phyloP scores from a whole-genome alignment of 2,888 invertebrate species.

The Lepidocyrtoides sp. region DNA sequence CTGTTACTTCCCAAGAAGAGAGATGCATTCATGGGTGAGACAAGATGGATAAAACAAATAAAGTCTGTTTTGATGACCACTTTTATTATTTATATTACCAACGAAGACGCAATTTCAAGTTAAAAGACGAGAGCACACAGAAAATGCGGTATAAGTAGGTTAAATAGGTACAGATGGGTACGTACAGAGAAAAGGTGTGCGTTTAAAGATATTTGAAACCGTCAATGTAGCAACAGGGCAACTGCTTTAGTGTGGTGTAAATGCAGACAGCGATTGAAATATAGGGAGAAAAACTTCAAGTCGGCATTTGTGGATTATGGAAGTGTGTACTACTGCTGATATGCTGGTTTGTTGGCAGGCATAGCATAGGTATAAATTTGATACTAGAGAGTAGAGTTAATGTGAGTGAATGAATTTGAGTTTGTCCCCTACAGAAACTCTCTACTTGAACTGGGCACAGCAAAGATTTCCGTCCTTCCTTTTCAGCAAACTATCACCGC shows the following conservation, averaged over 20 bases:
- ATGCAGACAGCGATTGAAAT: neutral
- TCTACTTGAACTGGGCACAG: constrained; percentile 3
- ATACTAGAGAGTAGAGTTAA: neutral
- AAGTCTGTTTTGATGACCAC: no score
- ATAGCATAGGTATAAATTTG: neutral
- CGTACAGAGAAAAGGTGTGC: no score
- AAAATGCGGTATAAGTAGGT: no score
- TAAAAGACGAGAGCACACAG: no score
- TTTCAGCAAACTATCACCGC: neutral
- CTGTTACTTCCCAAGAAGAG: no score
- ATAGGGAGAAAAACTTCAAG: neutral
- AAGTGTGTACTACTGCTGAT: neutral
- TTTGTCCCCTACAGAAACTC: constrained; percentile 12
- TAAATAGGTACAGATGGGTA: neutral
- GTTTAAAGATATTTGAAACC: neutral
- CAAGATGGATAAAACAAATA: no score
- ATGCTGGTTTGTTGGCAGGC: neutral
- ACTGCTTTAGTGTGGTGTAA: neutral
- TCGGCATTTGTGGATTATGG: constrained; percentile 7
- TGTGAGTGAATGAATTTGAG: neutral
- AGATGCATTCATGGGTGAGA: no score
- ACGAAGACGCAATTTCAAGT: no score
- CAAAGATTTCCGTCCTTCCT: neutral
- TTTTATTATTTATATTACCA: no score
- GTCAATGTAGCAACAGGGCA: neutral